A percentile compares a stretch with the other conserved stretches of the same genome.
phyloP scores from a whole-genome alignment of 2,113 vertebrate genomes.

The Pycnonotus jocosus region DNA sequence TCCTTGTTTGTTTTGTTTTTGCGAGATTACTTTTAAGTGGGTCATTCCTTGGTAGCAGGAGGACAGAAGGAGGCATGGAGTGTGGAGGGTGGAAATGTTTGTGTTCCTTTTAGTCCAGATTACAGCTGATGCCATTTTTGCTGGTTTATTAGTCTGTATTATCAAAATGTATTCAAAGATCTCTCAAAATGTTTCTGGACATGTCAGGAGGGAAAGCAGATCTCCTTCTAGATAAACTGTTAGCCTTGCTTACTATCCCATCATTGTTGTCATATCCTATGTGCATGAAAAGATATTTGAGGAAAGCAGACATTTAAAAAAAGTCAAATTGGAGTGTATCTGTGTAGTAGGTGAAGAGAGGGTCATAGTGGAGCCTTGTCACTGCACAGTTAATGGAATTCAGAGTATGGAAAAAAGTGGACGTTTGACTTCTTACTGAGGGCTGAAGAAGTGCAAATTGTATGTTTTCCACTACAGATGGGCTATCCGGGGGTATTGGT shows the following conservation, averaged over 20 bases:
- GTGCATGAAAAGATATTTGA: background rate
- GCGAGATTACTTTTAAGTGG: background rate
- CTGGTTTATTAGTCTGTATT: background rate
- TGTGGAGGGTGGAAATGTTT: background rate
- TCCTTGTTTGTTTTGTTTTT: background rate
- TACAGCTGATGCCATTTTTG: background rate
- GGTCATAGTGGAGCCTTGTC: background rate
- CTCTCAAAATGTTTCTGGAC: background rate
- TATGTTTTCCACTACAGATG: background rate
- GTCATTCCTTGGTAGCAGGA: background rate
- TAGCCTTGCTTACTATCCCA: background rate
- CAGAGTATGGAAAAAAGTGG: background rate
- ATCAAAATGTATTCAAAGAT: background rate
- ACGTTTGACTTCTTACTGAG: background rate
- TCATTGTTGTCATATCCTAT: background rate
- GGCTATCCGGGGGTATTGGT: background rate
- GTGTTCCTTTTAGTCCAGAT: background rate
- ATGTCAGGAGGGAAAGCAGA: background rate
- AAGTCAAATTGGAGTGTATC: background rate
- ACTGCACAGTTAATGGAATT: background rate
- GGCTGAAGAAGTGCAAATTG: background rate
- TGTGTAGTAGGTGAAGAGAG: background rate
- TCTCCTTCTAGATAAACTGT: background rate
- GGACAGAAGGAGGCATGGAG: background rate
- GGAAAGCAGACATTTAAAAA: background rate